Conservation (phyloP, 2,888 invertebrate genomes). For the Sycophila texana region DNA sequence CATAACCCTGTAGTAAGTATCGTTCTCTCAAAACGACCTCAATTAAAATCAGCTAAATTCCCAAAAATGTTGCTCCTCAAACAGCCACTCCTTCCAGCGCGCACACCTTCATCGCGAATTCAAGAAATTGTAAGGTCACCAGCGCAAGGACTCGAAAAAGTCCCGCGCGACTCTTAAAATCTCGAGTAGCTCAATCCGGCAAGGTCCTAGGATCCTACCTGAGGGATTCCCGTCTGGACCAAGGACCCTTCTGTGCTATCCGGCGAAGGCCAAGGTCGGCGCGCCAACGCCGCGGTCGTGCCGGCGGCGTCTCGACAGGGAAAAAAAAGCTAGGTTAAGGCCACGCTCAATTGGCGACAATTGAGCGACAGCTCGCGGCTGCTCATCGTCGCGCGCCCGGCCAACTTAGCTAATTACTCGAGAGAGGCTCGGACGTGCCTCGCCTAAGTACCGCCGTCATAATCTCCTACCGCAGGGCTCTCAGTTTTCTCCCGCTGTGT, state of each 20-base stretch:
- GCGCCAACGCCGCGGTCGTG: not conserved
- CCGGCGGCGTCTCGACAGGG: not conserved
- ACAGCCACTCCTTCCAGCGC: too few species aligned
- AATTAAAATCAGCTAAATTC: too few species aligned
- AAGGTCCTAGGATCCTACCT: not conserved
- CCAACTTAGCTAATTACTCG: slow-evolving; percentile 32
- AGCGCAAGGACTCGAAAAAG: too few species aligned
- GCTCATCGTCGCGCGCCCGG: slow-evolving; percentile 12
- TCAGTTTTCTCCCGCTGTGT: too few species aligned
- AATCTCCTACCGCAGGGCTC: too few species aligned
- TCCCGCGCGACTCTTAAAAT: too few species aligned
- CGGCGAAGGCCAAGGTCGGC: slow-evolving; percentile 34
- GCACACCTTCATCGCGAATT: too few species aligned
- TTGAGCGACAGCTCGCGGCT: slow-evolving; percentile 9
- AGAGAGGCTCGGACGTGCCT: not conserved
- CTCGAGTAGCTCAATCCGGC: not conserved
- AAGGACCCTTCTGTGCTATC: not conserved
- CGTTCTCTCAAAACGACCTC: too few species aligned
- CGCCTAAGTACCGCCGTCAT: not conserved
- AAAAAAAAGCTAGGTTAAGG: slow-evolving; percentile 46
- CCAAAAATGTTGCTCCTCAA: too few species aligned
- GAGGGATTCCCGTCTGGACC: not conserved
- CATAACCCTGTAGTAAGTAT: too few species aligned
- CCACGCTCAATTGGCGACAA: slow-evolving; percentile 43
- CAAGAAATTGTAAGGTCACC: too few species aligned